These are phyloP conservation scores for Stomatorhinus ivindoensis DNA, from an alignment of 2,113 vertebrate genomes.

Conservation along the genomic window DNA sequence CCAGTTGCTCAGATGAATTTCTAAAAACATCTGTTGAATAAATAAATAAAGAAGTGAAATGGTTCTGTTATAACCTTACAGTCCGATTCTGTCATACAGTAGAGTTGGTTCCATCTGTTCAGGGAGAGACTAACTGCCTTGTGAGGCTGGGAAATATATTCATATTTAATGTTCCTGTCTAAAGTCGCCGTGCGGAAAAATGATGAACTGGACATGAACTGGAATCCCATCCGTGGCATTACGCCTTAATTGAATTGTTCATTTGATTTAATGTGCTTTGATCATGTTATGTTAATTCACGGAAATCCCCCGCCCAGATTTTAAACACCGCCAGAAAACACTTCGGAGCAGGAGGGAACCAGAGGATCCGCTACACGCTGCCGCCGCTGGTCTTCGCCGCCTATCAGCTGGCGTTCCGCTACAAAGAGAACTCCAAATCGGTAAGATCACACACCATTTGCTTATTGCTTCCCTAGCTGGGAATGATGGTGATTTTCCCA, in stretches of 20 bases:
- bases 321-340: slow-evolving; percentile 95
- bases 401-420: slow-evolving; percentile 93
- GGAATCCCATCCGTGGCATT: neutral
- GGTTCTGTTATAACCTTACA: neutral
- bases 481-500: too few relatives aligned
- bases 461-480: neutral
- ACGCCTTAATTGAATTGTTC: neutral
- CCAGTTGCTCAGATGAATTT: neutral
- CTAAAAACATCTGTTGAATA: neutral
- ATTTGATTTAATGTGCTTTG: neutral
- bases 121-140: neutral
- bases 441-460: slow-evolving; percentile 48
- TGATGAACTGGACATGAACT: neutral
- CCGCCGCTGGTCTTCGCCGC: slow-evolving; percentile 92
- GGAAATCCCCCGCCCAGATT: slow-evolving; percentile 62
- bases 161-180: neutral
- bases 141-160: neutral
- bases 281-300: slow-evolving; percentile 14
- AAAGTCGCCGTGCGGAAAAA: neutral
- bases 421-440: slow-evolving; percentile 87
- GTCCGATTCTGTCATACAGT: neutral
- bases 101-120: neutral
- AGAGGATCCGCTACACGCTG: slow-evolving; percentile 88
- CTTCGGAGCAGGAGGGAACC: slow-evolving; percentile 94
- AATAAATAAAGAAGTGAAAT: neutral